Conservation (phyloP, 2,797 vertebrate species). For the Hemibagrus guttatus region DNA sequence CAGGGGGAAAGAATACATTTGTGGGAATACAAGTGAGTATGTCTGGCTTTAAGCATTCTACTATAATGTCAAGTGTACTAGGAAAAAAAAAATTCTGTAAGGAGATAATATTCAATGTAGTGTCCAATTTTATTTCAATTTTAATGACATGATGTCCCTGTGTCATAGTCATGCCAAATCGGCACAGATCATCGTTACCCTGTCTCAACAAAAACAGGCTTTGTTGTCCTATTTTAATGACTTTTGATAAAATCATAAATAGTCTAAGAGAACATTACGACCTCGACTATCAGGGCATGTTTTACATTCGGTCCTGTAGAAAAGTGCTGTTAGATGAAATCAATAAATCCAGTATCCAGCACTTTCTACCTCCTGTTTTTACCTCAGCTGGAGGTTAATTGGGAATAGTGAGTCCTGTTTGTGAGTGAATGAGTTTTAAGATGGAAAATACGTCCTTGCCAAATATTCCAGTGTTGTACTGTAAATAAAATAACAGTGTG, state of each 20-base stretch:
- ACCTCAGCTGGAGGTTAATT: background rate
- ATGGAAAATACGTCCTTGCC: background rate
- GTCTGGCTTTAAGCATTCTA: conserved; percentile 64
- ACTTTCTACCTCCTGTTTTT: background rate
- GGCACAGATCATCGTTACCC: too few species aligned
- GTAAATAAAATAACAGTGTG: background rate
- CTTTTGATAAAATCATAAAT: background rate
- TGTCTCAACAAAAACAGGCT: background rate
- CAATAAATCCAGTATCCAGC: background rate
- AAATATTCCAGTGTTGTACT: background rate
- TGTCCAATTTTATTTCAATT: background rate
- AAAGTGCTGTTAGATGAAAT: background rate
- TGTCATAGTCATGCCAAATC: background rate
- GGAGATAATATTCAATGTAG: background rate
- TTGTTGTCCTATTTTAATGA: background rate
- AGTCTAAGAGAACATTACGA: background rate
- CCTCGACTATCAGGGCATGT: background rate
- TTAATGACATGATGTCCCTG: background rate
- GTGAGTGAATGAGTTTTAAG: background rate
- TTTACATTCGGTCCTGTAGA: background rate
- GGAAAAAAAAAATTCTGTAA: conserved; percentile 17
- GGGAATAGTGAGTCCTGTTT: background rate
- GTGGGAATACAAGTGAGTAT: conserved; percentile 61
- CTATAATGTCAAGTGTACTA: conserved; percentile 70
- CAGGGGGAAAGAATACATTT: conserved; percentile 74